Base-by-base conservation (phyloP, 2,888 invertebrate species). In the Orgyia antiqua region DNA sequence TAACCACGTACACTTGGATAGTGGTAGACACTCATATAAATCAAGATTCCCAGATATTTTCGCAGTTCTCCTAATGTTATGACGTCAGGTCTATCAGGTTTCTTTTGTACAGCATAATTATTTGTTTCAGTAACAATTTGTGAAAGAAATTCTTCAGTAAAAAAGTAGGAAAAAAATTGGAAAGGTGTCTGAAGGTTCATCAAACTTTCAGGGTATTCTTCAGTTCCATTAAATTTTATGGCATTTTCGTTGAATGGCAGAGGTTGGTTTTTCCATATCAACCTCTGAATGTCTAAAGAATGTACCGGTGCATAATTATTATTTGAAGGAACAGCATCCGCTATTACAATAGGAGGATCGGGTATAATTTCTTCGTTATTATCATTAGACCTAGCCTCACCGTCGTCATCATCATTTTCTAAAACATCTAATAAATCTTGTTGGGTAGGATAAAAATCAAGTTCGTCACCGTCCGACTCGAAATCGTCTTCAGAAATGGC, bases 21-120 rank as follows among this genome's bases (percentile, higher is more conserved):
- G 17, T 48, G 37, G 31, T 45, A 41, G 2, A 60, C 36, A 9
- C 56, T 52, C 42, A 49, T 52, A 29, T 45, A 23, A 9, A 23
- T 23, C 4, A 23, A 9, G 3, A 53, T 26, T 2, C 29, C 29
- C 8, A 29, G 20, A 31, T 35, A 35, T 24, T 31, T 31, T 4
- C 35, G 27, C 1, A 31, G 24, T 12, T 35, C 30, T 1, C 6
- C 7, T 13, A 19, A 7, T 23, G 35, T 31, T 5, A 35, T 9
- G 4, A 11, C n/a, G 20, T 38, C 39, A 4, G 41, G 36, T 31
- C 39, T 35, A 7, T 40, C 36, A 10, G 42, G 42, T 24, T 42
- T 11, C 30, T 21, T 36, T 19, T 46, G 41, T 2, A 41, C 35
- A 20, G 41, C 40, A 33, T 42, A 46, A 6, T 36, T 29, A 9